Conservation (phyloP, 2,888 invertebrate genomes). For the Monochamus alternatus region DNA sequence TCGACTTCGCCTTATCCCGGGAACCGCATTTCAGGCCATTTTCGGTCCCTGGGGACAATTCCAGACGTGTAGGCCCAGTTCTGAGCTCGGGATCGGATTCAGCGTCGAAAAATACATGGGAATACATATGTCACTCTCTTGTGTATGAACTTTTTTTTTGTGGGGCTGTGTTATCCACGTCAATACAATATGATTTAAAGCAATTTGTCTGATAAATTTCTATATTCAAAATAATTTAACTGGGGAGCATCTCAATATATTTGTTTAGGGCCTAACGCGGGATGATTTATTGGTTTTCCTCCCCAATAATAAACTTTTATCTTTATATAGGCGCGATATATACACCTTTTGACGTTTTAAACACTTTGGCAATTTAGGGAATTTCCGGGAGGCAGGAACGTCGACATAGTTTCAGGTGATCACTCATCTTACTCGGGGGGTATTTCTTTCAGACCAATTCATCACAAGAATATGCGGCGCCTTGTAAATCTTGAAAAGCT, state of each 20-base stretch:
- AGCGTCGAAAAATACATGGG: too few relatives aligned
- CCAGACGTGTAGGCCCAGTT: too few relatives aligned
- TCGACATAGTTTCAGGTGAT: constrained; percentile 29
- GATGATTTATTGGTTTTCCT: constrained; percentile 24
- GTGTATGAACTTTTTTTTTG: too few relatives aligned
- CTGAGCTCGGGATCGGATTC: too few relatives aligned
- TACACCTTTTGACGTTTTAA: constrained; percentile 18
- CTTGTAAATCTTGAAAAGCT: constrained; percentile 19
- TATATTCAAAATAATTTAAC: neutral
- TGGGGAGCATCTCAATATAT: neutral
- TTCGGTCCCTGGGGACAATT: too few relatives aligned
- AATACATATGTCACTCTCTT: too few relatives aligned
- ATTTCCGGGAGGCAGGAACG: constrained; percentile 15
- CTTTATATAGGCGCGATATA: constrained; percentile 14
- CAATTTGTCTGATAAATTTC: constrained; percentile 9
- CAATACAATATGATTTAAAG: neutral
- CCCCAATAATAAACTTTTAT: constrained; percentile 17
- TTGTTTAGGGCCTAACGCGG: neutral
- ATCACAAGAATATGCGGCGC: constrained; percentile 27
- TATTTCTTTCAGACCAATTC: constrained; percentile 25
- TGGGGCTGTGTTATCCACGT: too few relatives aligned
- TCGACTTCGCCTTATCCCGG: too few relatives aligned
- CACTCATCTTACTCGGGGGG: constrained; percentile 21
- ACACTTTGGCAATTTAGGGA: constrained; percentile 19
- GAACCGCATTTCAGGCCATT: too few relatives aligned